phyloP scores from a whole-genome alignment of 1,140 invertebrate species.

The Alviniconcha marisindica region DNA sequence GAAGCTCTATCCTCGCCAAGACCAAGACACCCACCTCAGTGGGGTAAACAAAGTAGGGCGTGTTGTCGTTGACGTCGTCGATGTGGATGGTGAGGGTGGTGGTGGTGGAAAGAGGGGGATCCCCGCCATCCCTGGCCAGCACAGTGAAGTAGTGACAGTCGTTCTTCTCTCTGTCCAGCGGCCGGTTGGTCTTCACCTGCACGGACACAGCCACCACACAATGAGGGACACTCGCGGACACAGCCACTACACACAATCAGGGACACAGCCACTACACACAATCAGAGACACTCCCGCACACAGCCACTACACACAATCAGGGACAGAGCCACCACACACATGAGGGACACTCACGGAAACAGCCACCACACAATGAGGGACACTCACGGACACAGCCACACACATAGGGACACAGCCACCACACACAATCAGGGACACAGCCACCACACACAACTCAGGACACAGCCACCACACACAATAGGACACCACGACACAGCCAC shows the following conservation, averaged over 20 bases:
- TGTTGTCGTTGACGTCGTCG: conserved; percentile 94
- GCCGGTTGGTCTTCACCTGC: conserved; percentile 80
- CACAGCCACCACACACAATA: too few species aligned
- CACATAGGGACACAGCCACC: background rate
- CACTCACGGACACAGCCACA: background rate
- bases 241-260: background rate
- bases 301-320: background rate
- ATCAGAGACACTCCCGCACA: background rate
- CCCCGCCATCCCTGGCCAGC: conserved; percentile 73
- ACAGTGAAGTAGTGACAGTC: conserved; percentile 85
- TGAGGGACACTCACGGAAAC: too few species aligned
- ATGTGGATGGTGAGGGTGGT: conserved; percentile 82
- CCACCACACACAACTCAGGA: background rate
- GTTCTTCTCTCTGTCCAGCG: conserved; percentile 89
- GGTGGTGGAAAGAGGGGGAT: conserved; percentile 76
- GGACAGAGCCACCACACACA: background rate
- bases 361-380: background rate
- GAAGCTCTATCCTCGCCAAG: too few species aligned
- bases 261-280: background rate
- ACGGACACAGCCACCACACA: background rate
- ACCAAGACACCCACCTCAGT: conserved; percentile 72
- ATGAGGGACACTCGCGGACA: too few species aligned
- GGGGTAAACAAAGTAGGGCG: conserved; percentile 86
- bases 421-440: background rate
- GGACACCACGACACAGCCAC: background rate